These are phyloP conservation scores for Gymnosoma rotundatum DNA, from an alignment of 2,888 invertebrate genomes.

Conservation along the genomic window DNA sequence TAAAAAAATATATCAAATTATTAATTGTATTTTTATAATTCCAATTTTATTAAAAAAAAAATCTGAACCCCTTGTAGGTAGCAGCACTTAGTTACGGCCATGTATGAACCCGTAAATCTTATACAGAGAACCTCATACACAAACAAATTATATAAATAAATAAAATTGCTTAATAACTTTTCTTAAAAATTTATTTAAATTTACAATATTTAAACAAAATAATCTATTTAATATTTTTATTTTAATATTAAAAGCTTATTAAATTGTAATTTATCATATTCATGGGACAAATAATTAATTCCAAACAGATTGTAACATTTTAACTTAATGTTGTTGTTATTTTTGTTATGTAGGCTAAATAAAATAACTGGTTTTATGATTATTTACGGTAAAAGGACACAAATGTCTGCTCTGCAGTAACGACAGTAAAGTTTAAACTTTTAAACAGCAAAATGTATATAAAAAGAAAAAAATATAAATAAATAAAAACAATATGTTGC, in stretches of 20 bases:
- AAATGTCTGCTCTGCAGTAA: conserved; percentile 21
- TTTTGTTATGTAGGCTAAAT: conserved; percentile 39
- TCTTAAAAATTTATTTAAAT: background rate
- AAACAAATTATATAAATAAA: no score
- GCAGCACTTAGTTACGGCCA: no score
- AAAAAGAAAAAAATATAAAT: conserved; percentile 34
- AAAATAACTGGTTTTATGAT: conserved; percentile 66
- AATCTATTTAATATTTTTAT: background rate
- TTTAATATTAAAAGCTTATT: conserved; percentile 55
- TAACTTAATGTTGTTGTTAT: background rate
- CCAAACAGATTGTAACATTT: conserved; percentile 50
- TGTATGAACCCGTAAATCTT: no score
- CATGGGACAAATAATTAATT: conserved; percentile 56
- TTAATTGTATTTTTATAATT: no score
- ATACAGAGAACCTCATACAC: no score
- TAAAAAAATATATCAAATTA: no score
- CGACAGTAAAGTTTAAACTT: conserved; percentile 5
- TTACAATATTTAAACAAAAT: background rate
- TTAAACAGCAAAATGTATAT: conserved; percentile 23
- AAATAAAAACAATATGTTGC: conserved; percentile 69
- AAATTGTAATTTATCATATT: conserved; percentile 60
- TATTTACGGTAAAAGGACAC: conserved; percentile 62
- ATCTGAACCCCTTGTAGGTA: no score
- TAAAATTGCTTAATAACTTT: no score
- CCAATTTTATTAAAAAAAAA: no score